These are phyloP conservation scores for Isotomurus palustris DNA, from an alignment of 2,888 invertebrate genomes.

Conservation along the genomic window DNA sequence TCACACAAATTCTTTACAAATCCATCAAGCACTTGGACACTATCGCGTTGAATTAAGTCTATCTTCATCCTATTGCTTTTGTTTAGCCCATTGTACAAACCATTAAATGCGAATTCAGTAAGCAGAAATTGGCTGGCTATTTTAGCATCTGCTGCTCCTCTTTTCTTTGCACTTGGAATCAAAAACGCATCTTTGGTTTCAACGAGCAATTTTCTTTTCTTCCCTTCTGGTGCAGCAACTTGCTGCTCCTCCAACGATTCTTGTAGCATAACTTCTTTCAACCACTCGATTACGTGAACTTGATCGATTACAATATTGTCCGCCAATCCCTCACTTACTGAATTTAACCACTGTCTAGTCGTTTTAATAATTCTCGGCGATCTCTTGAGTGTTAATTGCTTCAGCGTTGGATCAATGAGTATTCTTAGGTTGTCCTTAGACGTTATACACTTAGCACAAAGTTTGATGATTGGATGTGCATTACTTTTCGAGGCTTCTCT, in stretches of 20 bases:
- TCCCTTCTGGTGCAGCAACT: constrained; percentile 4
- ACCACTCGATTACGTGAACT: constrained; percentile 28
- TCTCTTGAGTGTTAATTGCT: constrained; percentile 27
- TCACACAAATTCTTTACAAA: constrained; percentile 25
- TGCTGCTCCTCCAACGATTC: constrained; percentile 4
- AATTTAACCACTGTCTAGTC: constrained; percentile 29
- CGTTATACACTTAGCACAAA: constrained; percentile 30
- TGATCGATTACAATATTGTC: constrained; percentile 25
- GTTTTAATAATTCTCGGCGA: constrained; percentile 33
- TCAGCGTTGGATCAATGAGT: constrained; percentile 29
- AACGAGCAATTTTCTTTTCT: constrained; percentile 28
- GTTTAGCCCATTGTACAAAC: constrained; percentile 33
- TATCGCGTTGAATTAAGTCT: background rate
- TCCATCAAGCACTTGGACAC: constrained; percentile 13
- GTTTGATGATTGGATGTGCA: constrained; percentile 31
- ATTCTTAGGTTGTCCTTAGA: constrained; percentile 14
- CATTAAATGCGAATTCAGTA: constrained; percentile 29
- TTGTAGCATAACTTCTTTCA: constrained; percentile 20
- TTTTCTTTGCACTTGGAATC: constrained; percentile 22
- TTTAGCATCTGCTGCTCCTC: constrained; percentile 22
- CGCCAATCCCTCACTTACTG: constrained; percentile 33
- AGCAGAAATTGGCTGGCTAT: constrained; percentile 22
- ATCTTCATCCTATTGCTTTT: constrained; percentile 20
- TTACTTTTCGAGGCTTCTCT: constrained; percentile 36
- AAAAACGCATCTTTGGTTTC: constrained; percentile 25